Evolutionary conservation across 2,797 vertebrate species (phyloP), one percentile per base, ranked within the genome.

Genomic region (Strix occidentalis): DNA sequence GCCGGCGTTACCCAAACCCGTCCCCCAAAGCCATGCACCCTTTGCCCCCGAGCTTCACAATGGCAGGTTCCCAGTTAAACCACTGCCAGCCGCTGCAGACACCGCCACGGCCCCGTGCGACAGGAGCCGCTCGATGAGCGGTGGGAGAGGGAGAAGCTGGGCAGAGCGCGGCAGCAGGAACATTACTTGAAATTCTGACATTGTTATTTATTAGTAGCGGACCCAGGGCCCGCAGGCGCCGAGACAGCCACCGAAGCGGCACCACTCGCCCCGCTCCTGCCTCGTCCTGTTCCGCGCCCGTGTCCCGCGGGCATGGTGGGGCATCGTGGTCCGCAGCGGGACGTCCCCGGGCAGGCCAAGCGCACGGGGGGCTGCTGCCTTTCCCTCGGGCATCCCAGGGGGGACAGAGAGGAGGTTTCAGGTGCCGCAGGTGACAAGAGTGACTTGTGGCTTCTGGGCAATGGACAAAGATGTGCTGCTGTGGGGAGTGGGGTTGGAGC

Each of bases 201-300:
- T 95, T 93, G 84, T 97, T 96, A 97, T 97, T 97, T 97, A 97
- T 97, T 97, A 29, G 87, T 71, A 69, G 91, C 11, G n/a, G 90
- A 81, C 68, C 84, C 88, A 69, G 89, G 89, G 57, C 78, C 95
- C 26, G n/a, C 75, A 35, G 82, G 70, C 2, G 12, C 82, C 21
- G 4, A 81, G 57, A n/a, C 20, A 15, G 63, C 60, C 91, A 74
- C 82, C 8, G 18, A 14, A 13, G 37, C 0, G 7, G 76, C 66
- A 29, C 65, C 16, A 1, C 65, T 54, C 3, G 3, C 54, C 85
- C 65, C 5, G 7, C 56, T 83, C 81, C 60, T 56, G 37, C 60
- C 85, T 57, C 31, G 0, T 7, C 77, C 85, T 46, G 20, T 39
- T 39, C 50, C 3, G 1, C 4, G 13, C 54, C 78, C 4, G 0